Conservation (phyloP, 92 coral and sea anemone species). For the Porites lobata region DNA sequence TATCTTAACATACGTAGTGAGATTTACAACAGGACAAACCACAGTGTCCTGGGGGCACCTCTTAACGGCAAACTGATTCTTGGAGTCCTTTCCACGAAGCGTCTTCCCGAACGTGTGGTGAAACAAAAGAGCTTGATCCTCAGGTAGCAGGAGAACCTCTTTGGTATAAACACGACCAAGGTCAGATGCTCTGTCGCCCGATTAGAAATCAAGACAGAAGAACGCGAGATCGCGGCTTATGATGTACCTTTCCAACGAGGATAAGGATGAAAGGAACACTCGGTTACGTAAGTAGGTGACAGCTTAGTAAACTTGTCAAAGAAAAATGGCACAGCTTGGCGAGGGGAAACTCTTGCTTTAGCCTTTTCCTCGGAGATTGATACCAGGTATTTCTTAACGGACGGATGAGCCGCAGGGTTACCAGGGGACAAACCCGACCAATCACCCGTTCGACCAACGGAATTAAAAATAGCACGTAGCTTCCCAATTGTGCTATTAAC, state of each 20-base stretch:
- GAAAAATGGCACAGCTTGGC: slow-evolving; percentile 52
- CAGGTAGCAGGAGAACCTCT: slow-evolving; percentile 47
- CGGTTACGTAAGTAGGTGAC: not conserved
- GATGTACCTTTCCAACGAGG: slow-evolving; percentile 19
- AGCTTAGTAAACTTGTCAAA: slow-evolving; percentile 32
- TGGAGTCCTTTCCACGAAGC: slow-evolving; percentile 27
- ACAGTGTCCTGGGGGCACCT: not conserved
- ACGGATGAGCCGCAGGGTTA: slow-evolving; percentile 37
- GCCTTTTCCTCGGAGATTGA: slow-evolving; percentile 52
- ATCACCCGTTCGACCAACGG: not conserved
- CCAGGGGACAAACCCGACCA: slow-evolving; percentile 6
- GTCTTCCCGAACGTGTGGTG: slow-evolving; percentile 52
- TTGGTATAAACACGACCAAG: slow-evolving; percentile 22
- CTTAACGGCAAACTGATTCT: slow-evolving; percentile 19
- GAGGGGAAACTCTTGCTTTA: slow-evolving; percentile 33
- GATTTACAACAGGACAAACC: slow-evolving; percentile 29
- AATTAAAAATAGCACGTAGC: not conserved
- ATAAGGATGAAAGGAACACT: not conserved
- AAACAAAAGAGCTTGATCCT: slow-evolving; percentile 25
- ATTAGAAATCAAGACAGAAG: slow-evolving; percentile 43
- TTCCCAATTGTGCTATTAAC: slow-evolving; percentile 31
- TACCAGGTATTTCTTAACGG: slow-evolving; percentile 17
- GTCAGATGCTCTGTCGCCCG: slow-evolving; percentile 52
- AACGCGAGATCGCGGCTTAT: slow-evolving; percentile 34
- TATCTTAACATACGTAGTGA: not conserved